Evolutionary conservation across 1,140 invertebrate species (phyloP), one percentile per base, ranked within the genome.

Genomic region (Zaprionus africanus): DNA sequence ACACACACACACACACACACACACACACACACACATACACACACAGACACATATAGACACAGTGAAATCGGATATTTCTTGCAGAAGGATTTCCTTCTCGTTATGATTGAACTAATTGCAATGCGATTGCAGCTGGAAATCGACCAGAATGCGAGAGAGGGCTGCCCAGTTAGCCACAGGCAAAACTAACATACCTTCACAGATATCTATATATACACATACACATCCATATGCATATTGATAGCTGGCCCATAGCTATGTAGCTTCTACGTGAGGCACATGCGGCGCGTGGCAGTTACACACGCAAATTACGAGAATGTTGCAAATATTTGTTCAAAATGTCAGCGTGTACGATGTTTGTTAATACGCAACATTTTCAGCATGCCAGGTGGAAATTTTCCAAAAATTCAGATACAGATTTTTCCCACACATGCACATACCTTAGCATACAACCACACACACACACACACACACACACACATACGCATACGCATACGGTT

Each of bases 251-350:
- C 41, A 46, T 46, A 17, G 41, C 1, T 7, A 5, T 46, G 4
- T 26, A 26, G 26, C 26, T 11, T 11, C 31, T 4, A 11, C 9
- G 31, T 34, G 31, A 2, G 31, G 9, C 22, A 41, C 28, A 26
- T 60, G 24, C 9, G 34, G 24, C 38, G 43, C 41, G 41, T 49
- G 43, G 36, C 41, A 59, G 36, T 36, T 46, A 15, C 26, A 24
- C 57, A 59, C 57, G 56, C 63, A 67, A 59, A 70, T 59, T 41
- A 54, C 46, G 71, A 68, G 38, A 67, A 61, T 68, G 28, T 31
- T 43, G 71, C 71, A 53, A 81, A 79, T 76, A 59, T 82, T 67
- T 74, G 58, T 13, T 63, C 51, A 79, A 66, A 82, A 71, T 67
- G 65, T 59, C 61, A 62, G 54, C 19, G 51, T 54, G 51, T 9